A percentile compares a stretch with the other conserved stretches of the same genome.
Evolutionary conservation across 1,140 invertebrate species (phyloP).

Genomic region (Globodera ellingtonae): DNA sequence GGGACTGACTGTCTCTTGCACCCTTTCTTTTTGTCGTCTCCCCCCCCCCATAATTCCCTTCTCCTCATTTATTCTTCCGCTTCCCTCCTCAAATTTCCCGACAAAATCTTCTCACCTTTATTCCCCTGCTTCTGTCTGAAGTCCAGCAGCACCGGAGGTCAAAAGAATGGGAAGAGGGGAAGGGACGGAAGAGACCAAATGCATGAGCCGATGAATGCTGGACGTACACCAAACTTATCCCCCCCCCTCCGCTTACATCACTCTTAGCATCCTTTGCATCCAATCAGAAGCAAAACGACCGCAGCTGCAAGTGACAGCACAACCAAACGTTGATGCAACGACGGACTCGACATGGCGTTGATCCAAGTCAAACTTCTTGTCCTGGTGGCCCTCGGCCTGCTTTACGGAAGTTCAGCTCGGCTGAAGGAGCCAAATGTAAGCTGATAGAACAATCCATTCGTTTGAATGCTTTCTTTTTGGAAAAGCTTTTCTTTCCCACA

Average conservation of each 20-base stretch:
- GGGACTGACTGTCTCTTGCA: background rate
- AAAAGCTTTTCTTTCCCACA: background rate
- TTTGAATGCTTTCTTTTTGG: background rate
- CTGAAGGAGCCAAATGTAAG: background rate
- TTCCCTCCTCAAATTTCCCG: background rate
- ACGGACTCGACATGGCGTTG: no score
- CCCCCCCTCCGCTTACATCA: no score
- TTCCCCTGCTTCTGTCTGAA: background rate
- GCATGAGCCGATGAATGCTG: background rate
- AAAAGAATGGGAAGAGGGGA: background rate
- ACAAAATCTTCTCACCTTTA: background rate
- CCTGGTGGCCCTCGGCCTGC: no score
- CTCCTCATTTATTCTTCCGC: background rate
- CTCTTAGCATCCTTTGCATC: no score
- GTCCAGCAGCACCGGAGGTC: background rate
- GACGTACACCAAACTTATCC: background rate
- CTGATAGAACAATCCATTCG: background rate
- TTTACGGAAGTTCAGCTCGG: background rate
- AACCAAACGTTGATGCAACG: no score
- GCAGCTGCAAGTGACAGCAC: no score
- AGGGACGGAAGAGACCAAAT: background rate
- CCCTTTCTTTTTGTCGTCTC: background rate
- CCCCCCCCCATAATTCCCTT: background rate
- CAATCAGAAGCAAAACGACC: no score
- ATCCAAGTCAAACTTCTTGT: no score